These are phyloP conservation scores for Pogonocherus hispidulus DNA, from an alignment of 2,888 invertebrate species.

Conservation along the genomic window DNA sequence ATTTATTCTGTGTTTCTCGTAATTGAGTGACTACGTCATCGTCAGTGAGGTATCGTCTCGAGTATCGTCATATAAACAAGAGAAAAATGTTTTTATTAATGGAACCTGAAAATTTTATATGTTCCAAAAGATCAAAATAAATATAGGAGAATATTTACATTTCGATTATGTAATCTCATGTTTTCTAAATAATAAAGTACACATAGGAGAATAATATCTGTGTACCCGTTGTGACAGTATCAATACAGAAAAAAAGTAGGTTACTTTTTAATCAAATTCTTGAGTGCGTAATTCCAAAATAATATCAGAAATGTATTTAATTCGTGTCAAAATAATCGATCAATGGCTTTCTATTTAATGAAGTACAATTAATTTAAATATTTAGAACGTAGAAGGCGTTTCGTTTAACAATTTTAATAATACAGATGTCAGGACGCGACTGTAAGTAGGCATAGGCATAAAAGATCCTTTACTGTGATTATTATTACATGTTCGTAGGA, in stretches of 20 bases:
- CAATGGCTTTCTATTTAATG: conserved; percentile 1
- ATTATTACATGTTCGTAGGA: background rate
- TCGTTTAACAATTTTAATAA: conserved; percentile 4
- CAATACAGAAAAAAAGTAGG: background rate
- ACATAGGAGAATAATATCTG: too few species aligned
- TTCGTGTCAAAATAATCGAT: conserved; percentile 4
- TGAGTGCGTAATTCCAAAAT: background rate
- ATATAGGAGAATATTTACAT: too few species aligned
- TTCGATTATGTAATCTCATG: too few species aligned
- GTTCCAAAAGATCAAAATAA: too few species aligned
- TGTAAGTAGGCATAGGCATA: background rate
- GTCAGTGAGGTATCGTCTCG: too few species aligned
- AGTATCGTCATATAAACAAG: too few species aligned
- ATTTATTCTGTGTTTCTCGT: too few species aligned
- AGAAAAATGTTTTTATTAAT: too few species aligned
- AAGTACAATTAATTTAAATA: background rate
- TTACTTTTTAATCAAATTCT: background rate
- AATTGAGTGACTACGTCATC: too few species aligned
- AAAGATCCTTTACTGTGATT: background rate
- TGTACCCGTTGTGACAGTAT: too few species aligned
- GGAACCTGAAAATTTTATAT: too few species aligned
- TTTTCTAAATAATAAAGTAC: too few species aligned
- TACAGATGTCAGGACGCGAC: background rate
- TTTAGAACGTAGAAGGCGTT: background rate
- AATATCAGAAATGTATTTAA: background rate